A percentile compares a stretch with the other conserved stretches of the same genome.
Conservation (phyloP, 2,113 vertebrate genomes). For the Pelvicachromis taeniatus region DNA sequence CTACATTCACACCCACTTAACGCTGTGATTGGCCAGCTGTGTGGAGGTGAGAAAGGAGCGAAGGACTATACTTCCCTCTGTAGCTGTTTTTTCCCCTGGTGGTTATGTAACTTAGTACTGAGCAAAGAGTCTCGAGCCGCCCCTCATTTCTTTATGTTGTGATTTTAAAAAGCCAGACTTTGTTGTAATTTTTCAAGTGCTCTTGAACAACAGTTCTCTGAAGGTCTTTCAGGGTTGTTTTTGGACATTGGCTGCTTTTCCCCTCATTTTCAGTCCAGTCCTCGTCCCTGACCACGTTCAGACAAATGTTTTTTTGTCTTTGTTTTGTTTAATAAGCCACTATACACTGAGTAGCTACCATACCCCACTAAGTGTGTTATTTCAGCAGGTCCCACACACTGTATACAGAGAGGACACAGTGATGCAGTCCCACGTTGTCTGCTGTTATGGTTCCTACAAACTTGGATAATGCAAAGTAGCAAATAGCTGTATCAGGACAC, state of each 20-base stretch:
- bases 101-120: background rate
- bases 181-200: accelerated
- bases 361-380: background rate
- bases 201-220: background rate
- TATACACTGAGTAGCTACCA: background rate
- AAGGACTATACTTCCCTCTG: background rate
- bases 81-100: background rate
- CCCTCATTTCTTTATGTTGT: background rate
- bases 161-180: background rate
- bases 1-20: background rate
- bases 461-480: background rate
- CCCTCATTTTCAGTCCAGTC: background rate
- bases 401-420: background rate
- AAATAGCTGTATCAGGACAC: background rate
- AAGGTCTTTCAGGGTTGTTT: background rate
- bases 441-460: background rate
- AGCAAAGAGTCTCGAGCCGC: background rate
- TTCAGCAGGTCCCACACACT: background rate
- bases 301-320: accelerated
- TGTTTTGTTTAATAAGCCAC: background rate
- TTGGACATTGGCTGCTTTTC: background rate
- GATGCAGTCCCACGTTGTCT: background rate
- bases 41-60: background rate
- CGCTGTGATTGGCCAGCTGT: background rate
- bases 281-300: background rate